Conservation (phyloP, 2,888 invertebrate genomes). For the Plagiodera versicolora region DNA sequence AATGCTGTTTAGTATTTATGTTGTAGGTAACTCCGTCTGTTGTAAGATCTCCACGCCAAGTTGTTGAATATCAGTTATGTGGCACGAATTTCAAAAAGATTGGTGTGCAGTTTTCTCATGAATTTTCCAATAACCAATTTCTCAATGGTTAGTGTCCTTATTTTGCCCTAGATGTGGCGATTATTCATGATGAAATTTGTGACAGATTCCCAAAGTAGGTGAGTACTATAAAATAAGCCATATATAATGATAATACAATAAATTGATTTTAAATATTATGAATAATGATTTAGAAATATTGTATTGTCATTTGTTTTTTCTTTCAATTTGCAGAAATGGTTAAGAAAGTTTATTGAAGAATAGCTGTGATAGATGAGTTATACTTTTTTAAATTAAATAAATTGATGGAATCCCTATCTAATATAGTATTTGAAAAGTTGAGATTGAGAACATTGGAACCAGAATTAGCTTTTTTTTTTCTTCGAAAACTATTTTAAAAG, state of each 20-base stretch:
- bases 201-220: not conserved
- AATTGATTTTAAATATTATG: not conserved
- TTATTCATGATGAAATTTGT: not conserved
- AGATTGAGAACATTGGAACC: too few relatives aligned
- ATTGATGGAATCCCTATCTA: too few relatives aligned
- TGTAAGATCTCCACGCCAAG: too few relatives aligned
- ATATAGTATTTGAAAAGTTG: too few relatives aligned
- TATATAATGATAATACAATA: not conserved
- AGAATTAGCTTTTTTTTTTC: too few relatives aligned
- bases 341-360: too few relatives aligned
- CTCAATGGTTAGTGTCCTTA: constrained; percentile 24
- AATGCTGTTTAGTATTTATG: not conserved
- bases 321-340: too few relatives aligned
- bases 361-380: too few relatives aligned
- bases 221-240: not conserved
- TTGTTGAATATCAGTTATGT: too few relatives aligned
- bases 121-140: constrained; percentile 32
- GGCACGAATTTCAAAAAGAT: not conserved
- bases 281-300: not conserved
- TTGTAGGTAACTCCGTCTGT: not conserved
- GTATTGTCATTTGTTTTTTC: too few relatives aligned
- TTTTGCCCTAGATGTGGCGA: constrained; percentile 12
- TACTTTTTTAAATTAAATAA: too few relatives aligned
- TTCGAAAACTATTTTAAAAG: too few relatives aligned
- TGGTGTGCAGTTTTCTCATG: constrained; percentile 23